Evolutionary conservation across 2,797 vertebrate species (phyloP), one percentile per base, ranked within the genome.

Genomic region (Nyctibius grandis): DNA sequence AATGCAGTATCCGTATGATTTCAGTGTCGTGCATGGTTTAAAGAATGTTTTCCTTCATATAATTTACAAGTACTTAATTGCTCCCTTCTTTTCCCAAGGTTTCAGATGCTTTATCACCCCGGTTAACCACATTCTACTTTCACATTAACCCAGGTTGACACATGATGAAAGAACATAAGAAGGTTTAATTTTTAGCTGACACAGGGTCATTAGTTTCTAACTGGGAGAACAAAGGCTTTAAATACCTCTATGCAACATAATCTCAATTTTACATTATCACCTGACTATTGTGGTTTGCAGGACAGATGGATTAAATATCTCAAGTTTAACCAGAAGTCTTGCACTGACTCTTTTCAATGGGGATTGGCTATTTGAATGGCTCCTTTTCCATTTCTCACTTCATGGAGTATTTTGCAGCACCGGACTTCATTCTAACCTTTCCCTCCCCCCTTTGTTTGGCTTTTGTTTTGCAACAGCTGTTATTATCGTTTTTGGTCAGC

Each of bases 391-490:
- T 98, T 97, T 95, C 97, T 98, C 97, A 97, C 98, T 98, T 98
- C 98, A 98, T 89, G 97, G 98, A 98, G 98, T 98, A 97, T 98
- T 98, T 98, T 98, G 97, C 98, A 97, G 97, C 98, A 98, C 98
- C 93, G 97, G 98, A 99, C 98, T 99, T 98, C 98, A 98, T 98
- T 98, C 98, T 99, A 99, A 99, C 99, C 99, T 99, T 98, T 98
- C 98, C 98, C 97, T 95, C 98, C 98, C 98, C 97, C 97, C 98
- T 99, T 99, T 99, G 98, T 99, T 99, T 99, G 98, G 98, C 98
- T 99, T 99, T 99, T 99, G 99, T 99, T 99, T 99, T 97, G 98
- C 98, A 99, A 99, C 99, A 99, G 99, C 99, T 99, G 99, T 99
- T 99, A 99, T 99, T 99, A 98, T 99, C 98, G 98, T 98, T 99